These are phyloP conservation scores for Trachelus stipa DNA, from an alignment of 2,888 invertebrate species.

Conservation along the genomic window DNA sequence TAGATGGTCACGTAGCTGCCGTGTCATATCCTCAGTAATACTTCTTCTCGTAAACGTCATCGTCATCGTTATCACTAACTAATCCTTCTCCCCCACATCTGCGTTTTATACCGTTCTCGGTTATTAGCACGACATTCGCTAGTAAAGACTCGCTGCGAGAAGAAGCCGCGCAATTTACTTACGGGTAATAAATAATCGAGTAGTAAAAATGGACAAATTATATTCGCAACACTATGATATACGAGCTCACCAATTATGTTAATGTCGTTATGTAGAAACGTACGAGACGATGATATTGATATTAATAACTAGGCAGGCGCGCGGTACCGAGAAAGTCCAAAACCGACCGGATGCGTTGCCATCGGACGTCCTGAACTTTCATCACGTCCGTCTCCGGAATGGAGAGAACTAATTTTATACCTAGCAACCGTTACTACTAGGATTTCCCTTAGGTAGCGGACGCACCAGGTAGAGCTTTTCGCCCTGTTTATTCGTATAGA, in stretches of 20 bases:
- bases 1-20: constrained; percentile 50
- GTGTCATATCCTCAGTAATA: constrained; percentile 23
- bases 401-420: constrained; percentile 30
- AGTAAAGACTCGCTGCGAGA: constrained; percentile 2
- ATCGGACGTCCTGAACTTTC: not conserved
- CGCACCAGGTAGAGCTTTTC: constrained; percentile 97
- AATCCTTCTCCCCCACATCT: constrained; percentile 24
- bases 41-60: constrained; percentile 19
- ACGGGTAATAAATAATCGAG: constrained; percentile 55
- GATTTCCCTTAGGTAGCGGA: constrained; percentile 80
- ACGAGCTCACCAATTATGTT: constrained; percentile 59
- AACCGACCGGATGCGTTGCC: constrained; percentile 29
- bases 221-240: constrained; percentile 57
- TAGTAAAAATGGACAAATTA: constrained; percentile 55
- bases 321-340: constrained; percentile 35
- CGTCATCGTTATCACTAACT: not conserved
- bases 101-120: constrained; percentile 17
- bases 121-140: constrained; percentile 16
- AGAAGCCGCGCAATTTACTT: constrained; percentile 32
- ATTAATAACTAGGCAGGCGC: constrained; percentile 55
- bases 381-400: constrained; percentile 1
- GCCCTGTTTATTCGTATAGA: constrained; percentile 97
- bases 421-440: constrained; percentile 64
- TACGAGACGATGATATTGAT: constrained; percentile 53
- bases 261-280: constrained; percentile 59